Percentiles rank a stretch among this genome's conserved stretches.
phyloP scores from a whole-genome alignment of 1,140 invertebrate genomes.

The Mizuhopecten yessoensis region DNA sequence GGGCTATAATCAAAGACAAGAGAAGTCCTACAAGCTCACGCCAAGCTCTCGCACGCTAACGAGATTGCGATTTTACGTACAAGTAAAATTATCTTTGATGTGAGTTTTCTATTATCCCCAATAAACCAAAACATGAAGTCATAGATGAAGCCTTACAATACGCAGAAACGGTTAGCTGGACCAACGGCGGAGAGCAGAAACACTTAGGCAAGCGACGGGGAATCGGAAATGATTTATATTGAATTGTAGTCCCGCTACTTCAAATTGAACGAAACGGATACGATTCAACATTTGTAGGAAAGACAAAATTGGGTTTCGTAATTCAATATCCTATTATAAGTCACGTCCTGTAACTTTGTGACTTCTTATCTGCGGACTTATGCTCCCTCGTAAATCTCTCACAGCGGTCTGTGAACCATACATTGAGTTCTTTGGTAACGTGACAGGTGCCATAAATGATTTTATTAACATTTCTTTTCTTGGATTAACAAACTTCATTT shows the following conservation, averaged over 20 bases:
- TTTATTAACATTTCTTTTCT: too few relatives aligned
- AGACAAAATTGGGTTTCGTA: background rate
- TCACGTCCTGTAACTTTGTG: background rate
- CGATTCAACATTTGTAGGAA: background rate
- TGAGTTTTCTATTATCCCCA: background rate
- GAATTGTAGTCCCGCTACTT: slow-evolving; percentile 6
- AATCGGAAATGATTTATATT: background rate
- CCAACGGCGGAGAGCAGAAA: background rate
- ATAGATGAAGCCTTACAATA: background rate
- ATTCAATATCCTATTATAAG: background rate
- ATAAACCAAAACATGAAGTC: background rate
- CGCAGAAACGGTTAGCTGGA: background rate
- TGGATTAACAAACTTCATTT: too few relatives aligned
- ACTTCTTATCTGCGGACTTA: background rate
- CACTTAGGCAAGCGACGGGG: background rate
- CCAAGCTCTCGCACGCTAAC: background rate
- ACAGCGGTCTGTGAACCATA: background rate
- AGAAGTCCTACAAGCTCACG: background rate
- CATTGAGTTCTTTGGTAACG: too few relatives aligned
- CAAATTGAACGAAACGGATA: slow-evolving; percentile 8
- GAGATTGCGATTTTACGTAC: slow-evolving; percentile 1
- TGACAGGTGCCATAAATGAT: too few relatives aligned
- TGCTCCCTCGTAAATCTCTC: background rate
- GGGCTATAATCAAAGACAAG: background rate
- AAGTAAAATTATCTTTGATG: background rate